Conservation (phyloP, 2,113 vertebrate genomes). For the Cranoglanis bouderius region DNA sequence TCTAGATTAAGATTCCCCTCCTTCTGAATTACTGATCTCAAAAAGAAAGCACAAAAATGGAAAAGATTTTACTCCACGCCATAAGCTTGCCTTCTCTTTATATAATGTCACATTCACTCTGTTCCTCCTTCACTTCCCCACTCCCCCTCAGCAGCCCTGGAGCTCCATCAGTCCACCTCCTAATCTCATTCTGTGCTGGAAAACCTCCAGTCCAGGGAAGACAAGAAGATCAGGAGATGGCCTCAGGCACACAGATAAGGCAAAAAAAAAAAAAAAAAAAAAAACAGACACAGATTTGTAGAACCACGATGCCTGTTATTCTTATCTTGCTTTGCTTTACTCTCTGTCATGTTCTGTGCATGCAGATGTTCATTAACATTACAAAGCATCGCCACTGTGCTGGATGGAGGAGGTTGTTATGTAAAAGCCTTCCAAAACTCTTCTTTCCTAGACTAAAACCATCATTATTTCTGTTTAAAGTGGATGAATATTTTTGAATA, state of each 20-base stretch:
- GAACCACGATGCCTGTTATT: conserved; percentile 13
- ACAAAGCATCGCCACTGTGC: background rate
- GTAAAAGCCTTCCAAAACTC: background rate
- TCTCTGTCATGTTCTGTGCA: conserved; percentile 9
- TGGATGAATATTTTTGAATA: background rate
- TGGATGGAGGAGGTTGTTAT: background rate
- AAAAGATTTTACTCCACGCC: background rate
- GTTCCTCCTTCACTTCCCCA: background rate
- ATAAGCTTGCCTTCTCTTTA: background rate
- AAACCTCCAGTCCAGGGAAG: conserved; percentile 33
- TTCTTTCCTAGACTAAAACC: background rate
- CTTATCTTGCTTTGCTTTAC: conserved; percentile 21
- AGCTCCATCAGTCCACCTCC: conserved; percentile 12
- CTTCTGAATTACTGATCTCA: background rate
- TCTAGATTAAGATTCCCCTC: background rate
- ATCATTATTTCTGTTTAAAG: background rate
- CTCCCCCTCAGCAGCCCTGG: conserved; percentile 1
- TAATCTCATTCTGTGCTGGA: conserved; percentile 42
- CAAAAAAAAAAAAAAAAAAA: background rate
- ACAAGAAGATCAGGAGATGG: conserved; percentile 34
- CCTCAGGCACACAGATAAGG: conserved; percentile 35
- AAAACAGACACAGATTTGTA: conserved; percentile 37
- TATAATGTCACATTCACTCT: too few species aligned
- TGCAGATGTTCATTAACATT: conserved; percentile 26
- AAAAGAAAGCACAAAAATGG: background rate